phyloP scores from a whole-genome alignment of 2,113 vertebrate genomes.

The Rhea pennata region DNA sequence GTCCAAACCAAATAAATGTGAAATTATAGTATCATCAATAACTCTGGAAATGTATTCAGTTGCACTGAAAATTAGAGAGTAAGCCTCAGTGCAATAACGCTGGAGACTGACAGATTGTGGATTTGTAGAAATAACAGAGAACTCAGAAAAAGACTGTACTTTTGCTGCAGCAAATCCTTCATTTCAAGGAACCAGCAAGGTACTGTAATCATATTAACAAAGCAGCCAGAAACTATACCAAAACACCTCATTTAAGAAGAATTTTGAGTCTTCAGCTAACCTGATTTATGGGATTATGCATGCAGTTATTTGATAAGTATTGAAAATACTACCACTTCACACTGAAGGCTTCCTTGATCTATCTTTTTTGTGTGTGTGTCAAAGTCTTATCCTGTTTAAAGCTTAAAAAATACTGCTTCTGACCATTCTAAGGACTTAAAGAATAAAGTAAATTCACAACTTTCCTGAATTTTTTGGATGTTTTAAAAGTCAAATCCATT shows the following conservation, averaged over 20 bases:
- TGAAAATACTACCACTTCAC: conserved; percentile 63
- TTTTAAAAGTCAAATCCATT: conserved; percentile 59
- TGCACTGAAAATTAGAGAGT: conserved; percentile 77
- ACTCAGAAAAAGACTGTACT: conserved; percentile 62
- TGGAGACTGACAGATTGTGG: conserved; percentile 77
- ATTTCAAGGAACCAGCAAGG: conserved; percentile 70
- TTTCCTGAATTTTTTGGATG: conserved; percentile 31
- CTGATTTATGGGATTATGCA: conserved; percentile 75
- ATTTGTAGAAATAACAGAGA: conserved; percentile 81
- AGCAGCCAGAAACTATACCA: conserved; percentile 72
- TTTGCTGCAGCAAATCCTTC: conserved; percentile 69
- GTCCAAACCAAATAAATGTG: conserved; percentile 72
- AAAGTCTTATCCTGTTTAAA: conserved; percentile 70
- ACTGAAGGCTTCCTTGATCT: conserved; percentile 61
- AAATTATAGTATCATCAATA: conserved; percentile 79
- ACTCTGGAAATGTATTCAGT: conserved; percentile 74
- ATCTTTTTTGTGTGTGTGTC: conserved; percentile 52
- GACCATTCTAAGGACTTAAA: conserved; percentile 37
- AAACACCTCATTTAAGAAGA: conserved; percentile 73
- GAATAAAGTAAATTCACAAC: conserved; percentile 40
- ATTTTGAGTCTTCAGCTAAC: conserved; percentile 66
- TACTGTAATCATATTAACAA: conserved; percentile 76
- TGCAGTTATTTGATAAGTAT: conserved; percentile 73
- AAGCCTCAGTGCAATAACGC: conserved; percentile 68
- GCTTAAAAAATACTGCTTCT: conserved; percentile 50